A percentile compares a stretch with the other conserved stretches of the same genome.
phyloP scores from a whole-genome alignment of 30 jellyfish, hydroid and myxozoan species.

The Hydra vulgaris region DNA sequence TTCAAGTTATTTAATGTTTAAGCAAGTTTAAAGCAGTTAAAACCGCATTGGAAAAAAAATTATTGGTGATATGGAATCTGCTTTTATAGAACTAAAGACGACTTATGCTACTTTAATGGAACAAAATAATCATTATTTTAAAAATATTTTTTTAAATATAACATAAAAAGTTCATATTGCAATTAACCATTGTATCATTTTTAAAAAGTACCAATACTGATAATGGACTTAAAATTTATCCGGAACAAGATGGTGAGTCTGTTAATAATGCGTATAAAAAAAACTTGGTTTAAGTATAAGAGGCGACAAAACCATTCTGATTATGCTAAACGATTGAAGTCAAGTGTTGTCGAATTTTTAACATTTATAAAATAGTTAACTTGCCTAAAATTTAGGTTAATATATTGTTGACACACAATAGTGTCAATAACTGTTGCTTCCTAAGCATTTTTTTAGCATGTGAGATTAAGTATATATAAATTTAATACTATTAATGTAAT shows the following conservation, averaged over 20 bases:
- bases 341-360: background rate
- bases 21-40: background rate
- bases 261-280: background rate
- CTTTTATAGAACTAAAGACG: background rate
- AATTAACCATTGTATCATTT: background rate
- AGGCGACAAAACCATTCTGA: background rate
- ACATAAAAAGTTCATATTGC: background rate
- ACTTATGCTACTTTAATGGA: background rate
- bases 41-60: background rate
- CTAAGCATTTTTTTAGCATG: background rate
- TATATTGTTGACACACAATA: background rate
- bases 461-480: background rate
- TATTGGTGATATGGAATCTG: background rate
- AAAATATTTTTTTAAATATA: too few relatives aligned
- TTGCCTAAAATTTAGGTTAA: background rate
- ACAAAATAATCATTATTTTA: too few relatives aligned
- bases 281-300: background rate
- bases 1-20: background rate
- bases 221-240: background rate
- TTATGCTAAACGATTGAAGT: background rate
- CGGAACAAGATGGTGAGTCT: background rate
- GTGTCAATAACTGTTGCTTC: background rate
- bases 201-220: background rate
- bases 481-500: background rate
- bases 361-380: background rate